Evolutionary conservation across 2,113 vertebrate species (phyloP), one percentile per base, ranked within the genome.

Genomic region (Oceanodroma tethys): DNA sequence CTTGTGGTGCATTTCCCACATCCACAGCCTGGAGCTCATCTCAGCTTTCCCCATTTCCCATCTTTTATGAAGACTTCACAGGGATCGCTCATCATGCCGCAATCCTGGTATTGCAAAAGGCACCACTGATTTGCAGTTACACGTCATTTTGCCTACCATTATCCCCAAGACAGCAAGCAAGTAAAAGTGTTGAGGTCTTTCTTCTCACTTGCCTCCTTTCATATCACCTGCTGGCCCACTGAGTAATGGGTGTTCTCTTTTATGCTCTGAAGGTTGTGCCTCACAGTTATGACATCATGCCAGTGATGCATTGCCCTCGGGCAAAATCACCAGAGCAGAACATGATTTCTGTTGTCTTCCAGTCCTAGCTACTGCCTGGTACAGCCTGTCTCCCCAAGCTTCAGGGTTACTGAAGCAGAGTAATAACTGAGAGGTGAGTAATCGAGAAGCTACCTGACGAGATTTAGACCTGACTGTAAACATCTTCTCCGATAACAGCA

Each of bases 361-460:
- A 95, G 58, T 30, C 52, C 50, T 7, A 29, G 71, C 74, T 80
- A 47, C 72, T 1, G 25, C 66, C 53, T 80, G 63, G 73, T 88
- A 79, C 92, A 66, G 73, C 68, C 79, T 85, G 76, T 85, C 80
- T 95, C 72, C 38, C 50, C 4, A 2, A 82, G 75, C 72, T 93
- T 90, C 56, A 70, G 65, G 43, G 63, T 96, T 94, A 93, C 87
- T 74, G 93, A 93, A 93, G 94, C 95, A 75, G 47, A 81, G 79
- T 62, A 88, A 96, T 94, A 97, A 75, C 91, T 95, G 87, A 91
- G 84, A 96, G 73, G 38, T 97, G 97, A 97, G 92, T 97, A 97
- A 97, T 36, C 3, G 25, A 93, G 81, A 97, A 96, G 93, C 80
- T 96, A 94, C 95, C 91, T 95, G 87, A 87, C 85, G 74, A 96